Conservation (phyloP, 2,797 vertebrate species). For the Hypotaenidia philippensis region DNA sequence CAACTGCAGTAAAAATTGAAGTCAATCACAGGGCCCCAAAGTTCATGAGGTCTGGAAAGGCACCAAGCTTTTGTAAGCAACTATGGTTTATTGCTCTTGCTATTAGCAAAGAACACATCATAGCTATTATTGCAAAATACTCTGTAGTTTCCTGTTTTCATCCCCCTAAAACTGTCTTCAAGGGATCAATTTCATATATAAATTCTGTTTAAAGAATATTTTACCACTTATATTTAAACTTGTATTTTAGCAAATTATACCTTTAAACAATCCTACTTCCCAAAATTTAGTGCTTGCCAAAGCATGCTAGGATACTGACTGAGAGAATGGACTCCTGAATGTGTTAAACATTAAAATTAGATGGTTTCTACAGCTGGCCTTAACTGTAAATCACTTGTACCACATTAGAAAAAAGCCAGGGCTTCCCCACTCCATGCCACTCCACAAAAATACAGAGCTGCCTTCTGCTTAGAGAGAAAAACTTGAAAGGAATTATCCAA, state of each 20-base stretch:
- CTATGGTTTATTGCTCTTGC: background rate
- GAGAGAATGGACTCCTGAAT: background rate
- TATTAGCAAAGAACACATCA: background rate
- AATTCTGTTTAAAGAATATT: background rate
- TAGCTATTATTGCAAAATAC: background rate
- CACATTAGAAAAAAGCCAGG: background rate
- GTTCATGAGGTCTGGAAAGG: background rate
- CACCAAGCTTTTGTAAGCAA: background rate
- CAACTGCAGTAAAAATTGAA: background rate
- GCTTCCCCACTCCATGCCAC: background rate
- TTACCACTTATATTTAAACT: background rate
- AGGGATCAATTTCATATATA: background rate
- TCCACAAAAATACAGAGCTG: background rate
- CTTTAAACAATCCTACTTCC: background rate
- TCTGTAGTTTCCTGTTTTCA: background rate
- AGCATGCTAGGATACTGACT: background rate
- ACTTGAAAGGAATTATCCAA: background rate
- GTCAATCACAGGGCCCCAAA: background rate
- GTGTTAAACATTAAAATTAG: background rate
- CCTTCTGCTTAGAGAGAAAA: background rate
- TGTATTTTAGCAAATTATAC: background rate
- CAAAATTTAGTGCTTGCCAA: background rate
- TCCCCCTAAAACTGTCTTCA: background rate
- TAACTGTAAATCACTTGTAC: background rate
- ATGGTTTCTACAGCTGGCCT: background rate